These are phyloP conservation scores for Latheticus oryzae DNA, from an alignment of 2,888 invertebrate species.

Conservation along the genomic window DNA sequence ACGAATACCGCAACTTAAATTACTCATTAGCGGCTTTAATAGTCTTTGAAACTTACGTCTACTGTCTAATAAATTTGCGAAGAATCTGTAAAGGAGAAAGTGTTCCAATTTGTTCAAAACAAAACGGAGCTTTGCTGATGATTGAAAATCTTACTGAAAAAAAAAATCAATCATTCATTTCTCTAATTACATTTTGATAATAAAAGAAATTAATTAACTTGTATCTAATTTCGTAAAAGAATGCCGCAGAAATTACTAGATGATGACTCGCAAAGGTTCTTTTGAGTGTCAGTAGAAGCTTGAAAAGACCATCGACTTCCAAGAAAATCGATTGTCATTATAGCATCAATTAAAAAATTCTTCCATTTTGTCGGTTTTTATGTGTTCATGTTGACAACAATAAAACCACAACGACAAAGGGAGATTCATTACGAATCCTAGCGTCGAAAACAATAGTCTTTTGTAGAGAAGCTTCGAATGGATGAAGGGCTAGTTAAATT, in stretches of 20 bases:
- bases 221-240: conserved; percentile 18
- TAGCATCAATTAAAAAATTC: conserved; percentile 29
- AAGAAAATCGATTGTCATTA: conserved; percentile 27
- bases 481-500: conserved; percentile 15
- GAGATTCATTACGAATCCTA: conserved; percentile 21
- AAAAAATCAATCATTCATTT: no score
- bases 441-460: conserved; percentile 25
- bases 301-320: conserved; percentile 19
- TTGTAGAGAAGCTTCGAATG: conserved; percentile 15
- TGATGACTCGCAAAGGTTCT: conserved; percentile 16
- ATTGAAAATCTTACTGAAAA: no score
- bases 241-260: conserved; percentile 2
- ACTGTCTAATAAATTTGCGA: no score
- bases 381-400: conserved; percentile 22
- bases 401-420: conserved; percentile 26
- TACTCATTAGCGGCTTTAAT: no score
- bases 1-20: no score
- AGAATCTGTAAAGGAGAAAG: no score
- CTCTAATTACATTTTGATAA: no score
- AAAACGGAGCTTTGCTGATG: no score
- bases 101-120: no score
- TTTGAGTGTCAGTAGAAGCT: conserved; percentile 2
- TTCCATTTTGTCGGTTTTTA: conserved; percentile 27
- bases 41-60: no score
- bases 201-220: no score